phyloP scores from a whole-genome alignment of 2,797 vertebrate species.

The Sebastes hopkinsi region DNA sequence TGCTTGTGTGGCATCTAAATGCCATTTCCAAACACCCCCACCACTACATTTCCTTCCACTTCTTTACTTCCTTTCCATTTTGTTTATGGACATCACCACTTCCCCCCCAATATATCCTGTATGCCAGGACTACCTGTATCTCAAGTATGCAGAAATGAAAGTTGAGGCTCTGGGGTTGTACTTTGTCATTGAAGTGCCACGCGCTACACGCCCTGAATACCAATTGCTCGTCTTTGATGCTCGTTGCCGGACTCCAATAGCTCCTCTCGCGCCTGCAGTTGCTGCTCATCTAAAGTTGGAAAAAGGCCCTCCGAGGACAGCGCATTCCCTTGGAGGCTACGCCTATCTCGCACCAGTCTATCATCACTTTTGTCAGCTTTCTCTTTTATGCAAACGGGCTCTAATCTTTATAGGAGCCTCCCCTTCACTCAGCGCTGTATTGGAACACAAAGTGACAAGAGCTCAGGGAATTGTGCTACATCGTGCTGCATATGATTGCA shows the following conservation, averaged over 20 bases:
- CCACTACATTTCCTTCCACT: conserved; percentile 54
- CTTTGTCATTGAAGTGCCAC: conserved; percentile 77
- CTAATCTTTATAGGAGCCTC: conserved; percentile 74
- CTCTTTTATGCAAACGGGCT: conserved; percentile 73
- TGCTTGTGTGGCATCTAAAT: conserved; percentile 56
- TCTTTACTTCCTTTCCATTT: conserved; percentile 62
- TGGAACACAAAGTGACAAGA: conserved; percentile 71
- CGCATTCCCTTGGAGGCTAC: conserved; percentile 62
- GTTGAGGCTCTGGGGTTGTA: conserved; percentile 67
- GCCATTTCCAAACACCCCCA: conserved; percentile 51
- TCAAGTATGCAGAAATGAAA: conserved; percentile 72
- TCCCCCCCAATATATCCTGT: conserved; percentile 58
- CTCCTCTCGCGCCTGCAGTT: conserved; percentile 41
- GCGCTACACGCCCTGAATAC: conserved; percentile 66
- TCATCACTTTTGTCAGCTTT: conserved; percentile 75
- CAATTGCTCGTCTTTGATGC: conserved; percentile 73
- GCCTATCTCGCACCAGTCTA: conserved; percentile 61
- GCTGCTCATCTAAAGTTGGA: conserved; percentile 67
- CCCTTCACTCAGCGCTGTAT: conserved; percentile 42
- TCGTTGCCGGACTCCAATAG: conserved; percentile 62
- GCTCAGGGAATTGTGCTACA: conserved; percentile 55
- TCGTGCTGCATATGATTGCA: conserved; percentile 50
- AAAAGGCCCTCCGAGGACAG: conserved; percentile 54
- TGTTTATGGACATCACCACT: conserved; percentile 58
- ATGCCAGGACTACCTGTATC: conserved; percentile 70